Base-by-base conservation (phyloP, 2,888 invertebrate species). In the Smittia sp. region DNA sequence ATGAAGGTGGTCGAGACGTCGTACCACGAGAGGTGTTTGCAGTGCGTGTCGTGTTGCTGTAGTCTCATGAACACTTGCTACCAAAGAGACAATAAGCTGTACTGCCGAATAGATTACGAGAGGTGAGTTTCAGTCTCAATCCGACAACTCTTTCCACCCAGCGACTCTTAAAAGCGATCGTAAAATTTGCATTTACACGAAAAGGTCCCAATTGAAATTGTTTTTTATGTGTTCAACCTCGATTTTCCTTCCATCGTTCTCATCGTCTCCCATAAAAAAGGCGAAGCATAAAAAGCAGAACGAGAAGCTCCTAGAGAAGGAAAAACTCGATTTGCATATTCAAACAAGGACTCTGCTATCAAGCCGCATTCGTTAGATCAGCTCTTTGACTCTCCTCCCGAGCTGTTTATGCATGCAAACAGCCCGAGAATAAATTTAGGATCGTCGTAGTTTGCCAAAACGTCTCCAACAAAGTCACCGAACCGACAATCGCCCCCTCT, bases 21-120 rank as follows among this genome's bases (percentile, higher is more conserved):
- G 75, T 92, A 90, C 84, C 92, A 92, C 83, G 90, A 90, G 79
- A 85, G 86, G 75, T 93, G 93, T 82, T 86, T 93, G 75, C 88
- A 88, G 79, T 93, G 93, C 81, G 85, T 86, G 77, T 88, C 88
- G 76, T 93, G 93, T 80, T 87, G 88, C 75, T 85, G 86, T 75
- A 87, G 87, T 75, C 86, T 93, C 75, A 86, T 86, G 75, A 88
- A 90, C 79, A 90, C 90, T 75, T 93, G 92, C 81, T 93, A 89
- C 82, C 86, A 88, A 66, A 85, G 89, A 77, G 90, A 91, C 77
- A 87, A 89, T 76, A 88, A 89, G 78, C 85, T 93, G 75, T 92
- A 88, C 80, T 93, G 93, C 81, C 87, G 89, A 78, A 83, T 89
- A 75, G 92, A 93, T 81, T 93, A 92, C 80, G 91, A 91, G 82